phyloP scores from a whole-genome alignment of 2,113 vertebrate genomes.

The Pseudois nayaur region DNA sequence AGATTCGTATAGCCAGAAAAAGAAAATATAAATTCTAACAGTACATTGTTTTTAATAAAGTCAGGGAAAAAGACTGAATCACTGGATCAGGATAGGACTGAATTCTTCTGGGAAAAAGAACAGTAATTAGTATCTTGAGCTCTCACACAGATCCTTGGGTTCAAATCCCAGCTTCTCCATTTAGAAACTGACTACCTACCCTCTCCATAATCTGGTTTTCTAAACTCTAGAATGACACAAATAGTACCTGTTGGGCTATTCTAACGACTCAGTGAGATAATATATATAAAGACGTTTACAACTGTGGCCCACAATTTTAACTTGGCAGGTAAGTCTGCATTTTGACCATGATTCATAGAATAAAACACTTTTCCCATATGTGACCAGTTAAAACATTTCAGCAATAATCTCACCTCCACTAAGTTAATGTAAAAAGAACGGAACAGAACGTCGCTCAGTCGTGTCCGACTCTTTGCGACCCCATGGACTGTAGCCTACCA shows the following conservation, averaged over 20 bases:
- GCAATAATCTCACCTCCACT: not conserved
- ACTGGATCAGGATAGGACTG: not conserved
- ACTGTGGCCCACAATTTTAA: not conserved
- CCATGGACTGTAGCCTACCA: no score
- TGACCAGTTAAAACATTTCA: not conserved
- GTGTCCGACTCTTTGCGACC: no score
- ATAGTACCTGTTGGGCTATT: not conserved
- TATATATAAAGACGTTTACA: not conserved
- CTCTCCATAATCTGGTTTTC: not conserved
- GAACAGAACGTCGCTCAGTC: no score
- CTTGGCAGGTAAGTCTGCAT: not conserved
- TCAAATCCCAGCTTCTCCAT: not conserved
- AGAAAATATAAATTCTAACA: not conserved
- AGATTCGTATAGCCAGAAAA: not conserved
- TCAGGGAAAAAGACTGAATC: not conserved
- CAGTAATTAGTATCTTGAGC: not conserved
- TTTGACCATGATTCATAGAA: not conserved
- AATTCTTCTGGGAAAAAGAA: not conserved
- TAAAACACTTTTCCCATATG: not conserved
- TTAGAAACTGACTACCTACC: not conserved
- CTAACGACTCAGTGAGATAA: not conserved
- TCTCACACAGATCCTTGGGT: not conserved
- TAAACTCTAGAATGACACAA: not conserved
- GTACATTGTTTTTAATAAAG: not conserved
- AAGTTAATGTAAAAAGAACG: not conserved